Evolutionary conservation across 1,140 invertebrate genomes (phyloP).

Genomic region (Aphis gossypii): DNA sequence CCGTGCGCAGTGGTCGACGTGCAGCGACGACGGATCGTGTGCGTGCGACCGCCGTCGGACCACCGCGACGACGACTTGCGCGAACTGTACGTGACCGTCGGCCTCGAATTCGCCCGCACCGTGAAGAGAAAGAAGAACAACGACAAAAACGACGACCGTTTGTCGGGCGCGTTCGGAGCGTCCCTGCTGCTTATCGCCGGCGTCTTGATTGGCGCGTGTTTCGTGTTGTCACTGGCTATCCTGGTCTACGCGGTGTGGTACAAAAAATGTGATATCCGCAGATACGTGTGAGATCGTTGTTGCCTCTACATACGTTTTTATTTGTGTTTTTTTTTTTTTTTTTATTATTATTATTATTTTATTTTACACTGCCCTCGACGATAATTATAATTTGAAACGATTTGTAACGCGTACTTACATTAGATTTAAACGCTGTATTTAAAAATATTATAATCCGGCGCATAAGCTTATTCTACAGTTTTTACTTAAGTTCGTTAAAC

Average conservation of each 20-base stretch:
- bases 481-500: too few species aligned
- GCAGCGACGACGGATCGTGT: background rate
- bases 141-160: background rate
- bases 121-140: background rate
- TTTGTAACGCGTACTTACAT: too few species aligned
- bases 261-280: background rate
- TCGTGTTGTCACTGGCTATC: too few species aligned
- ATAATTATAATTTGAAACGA: too few species aligned
- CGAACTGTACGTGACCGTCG: background rate
- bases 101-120: background rate
- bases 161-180: background rate
- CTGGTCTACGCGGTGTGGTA: background rate
- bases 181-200: background rate
- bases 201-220: background rate
- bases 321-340: too few species aligned
- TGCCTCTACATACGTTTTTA: too few species aligned
- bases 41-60: background rate
- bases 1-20: background rate
- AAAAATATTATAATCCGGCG: too few species aligned
- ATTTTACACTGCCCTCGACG: too few species aligned
- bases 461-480: too few species aligned
- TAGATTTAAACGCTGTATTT: too few species aligned
- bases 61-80: background rate
- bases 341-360: too few species aligned
- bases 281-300: background rate